A percentile compares a stretch with the other conserved stretches of the same genome.
phyloP scores from a whole-genome alignment of 92 coral and sea anemone species.

The Heteractis magnifica region DNA sequence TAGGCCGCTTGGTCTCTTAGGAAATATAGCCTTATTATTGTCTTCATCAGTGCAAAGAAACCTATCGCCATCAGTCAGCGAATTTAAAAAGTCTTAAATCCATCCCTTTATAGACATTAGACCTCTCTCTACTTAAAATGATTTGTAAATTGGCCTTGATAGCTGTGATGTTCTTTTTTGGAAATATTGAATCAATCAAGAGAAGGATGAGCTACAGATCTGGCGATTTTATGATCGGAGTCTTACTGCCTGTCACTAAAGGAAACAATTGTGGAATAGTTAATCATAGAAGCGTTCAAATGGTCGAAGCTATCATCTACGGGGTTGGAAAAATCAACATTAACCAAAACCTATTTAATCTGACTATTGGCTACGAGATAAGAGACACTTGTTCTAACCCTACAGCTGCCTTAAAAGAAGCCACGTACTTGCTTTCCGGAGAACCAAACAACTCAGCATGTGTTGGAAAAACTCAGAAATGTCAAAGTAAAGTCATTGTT shows the following conservation, averaged over 20 bases:
- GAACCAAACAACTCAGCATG: slow-evolving; percentile 8
- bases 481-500: slow-evolving; percentile 29
- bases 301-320: slow-evolving; percentile 70
- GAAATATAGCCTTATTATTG: background rate
- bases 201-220: slow-evolving; percentile 39
- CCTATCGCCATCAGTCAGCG: background rate
- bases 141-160: background rate
- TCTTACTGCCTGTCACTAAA: slow-evolving; percentile 60
- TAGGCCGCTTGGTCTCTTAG: background rate
- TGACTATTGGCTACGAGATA: slow-evolving; percentile 73
- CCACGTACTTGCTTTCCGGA: slow-evolving; percentile 27
- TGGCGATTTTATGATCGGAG: slow-evolving; percentile 62
- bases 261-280: slow-evolving; percentile 44
- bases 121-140: background rate
- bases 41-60: background rate
- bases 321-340: slow-evolving; percentile 34
- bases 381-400: slow-evolving; percentile 73
- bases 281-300: slow-evolving; percentile 47
- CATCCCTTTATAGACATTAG: background rate
- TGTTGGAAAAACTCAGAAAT: background rate
- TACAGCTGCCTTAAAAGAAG: slow-evolving; percentile 45
- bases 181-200: background rate
- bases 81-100: background rate
- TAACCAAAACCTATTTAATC: slow-evolving; percentile 24
- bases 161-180: background rate